A percentile compares a stretch with the other conserved stretches of the same genome.
Evolutionary conservation across 1,140 invertebrate species (phyloP).

Genomic region (Sinonovacula constricta): DNA sequence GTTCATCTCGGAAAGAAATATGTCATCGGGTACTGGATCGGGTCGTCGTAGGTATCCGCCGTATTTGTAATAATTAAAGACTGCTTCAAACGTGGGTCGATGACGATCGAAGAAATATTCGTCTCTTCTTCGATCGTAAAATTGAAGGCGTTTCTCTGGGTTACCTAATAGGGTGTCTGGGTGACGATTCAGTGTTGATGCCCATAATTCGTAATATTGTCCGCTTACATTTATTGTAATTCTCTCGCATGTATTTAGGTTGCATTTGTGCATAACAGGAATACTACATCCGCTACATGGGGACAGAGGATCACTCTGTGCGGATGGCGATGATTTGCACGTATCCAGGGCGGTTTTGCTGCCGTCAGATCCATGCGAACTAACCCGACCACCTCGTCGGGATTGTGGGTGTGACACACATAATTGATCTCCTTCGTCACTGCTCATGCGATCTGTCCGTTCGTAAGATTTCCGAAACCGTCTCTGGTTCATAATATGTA

Average conservation of each 20-base stretch:
- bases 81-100: slow-evolving; percentile 78
- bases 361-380: slow-evolving; percentile 42
- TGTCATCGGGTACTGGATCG: slow-evolving; percentile 75
- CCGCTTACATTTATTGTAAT: slow-evolving; percentile 99
- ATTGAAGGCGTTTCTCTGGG: slow-evolving; percentile 73
- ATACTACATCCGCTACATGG: slow-evolving; percentile 58
- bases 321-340: slow-evolving; percentile 37
- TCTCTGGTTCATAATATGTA: slow-evolving; percentile 71
- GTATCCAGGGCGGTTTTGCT: slow-evolving; percentile 40
- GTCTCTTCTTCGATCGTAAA: slow-evolving; percentile 74
- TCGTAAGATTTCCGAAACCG: slow-evolving; percentile 69
- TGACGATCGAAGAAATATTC: slow-evolving; percentile 79
- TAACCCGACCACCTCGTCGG: slow-evolving; percentile 36
- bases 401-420: slow-evolving; percentile 62
- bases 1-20: slow-evolving; percentile 76
- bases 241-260: slow-evolving; percentile 72
- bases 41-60: slow-evolving; percentile 75
- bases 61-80: slow-evolving; percentile 78
- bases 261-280: slow-evolving; percentile 64
- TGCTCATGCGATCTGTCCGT: slow-evolving; percentile 66
- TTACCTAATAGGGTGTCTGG: slow-evolving; percentile 97
- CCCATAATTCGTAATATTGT: slow-evolving; percentile 98
- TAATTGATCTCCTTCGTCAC: slow-evolving; percentile 64
- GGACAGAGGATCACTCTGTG: slow-evolving; percentile 31
- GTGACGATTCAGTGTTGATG: slow-evolving; percentile 97